Percentiles rank a stretch among this genome's conserved stretches.
These are phyloP conservation scores for Tinamus major DNA, from an alignment of 2,797 vertebrate species.

Conservation along the genomic window DNA sequence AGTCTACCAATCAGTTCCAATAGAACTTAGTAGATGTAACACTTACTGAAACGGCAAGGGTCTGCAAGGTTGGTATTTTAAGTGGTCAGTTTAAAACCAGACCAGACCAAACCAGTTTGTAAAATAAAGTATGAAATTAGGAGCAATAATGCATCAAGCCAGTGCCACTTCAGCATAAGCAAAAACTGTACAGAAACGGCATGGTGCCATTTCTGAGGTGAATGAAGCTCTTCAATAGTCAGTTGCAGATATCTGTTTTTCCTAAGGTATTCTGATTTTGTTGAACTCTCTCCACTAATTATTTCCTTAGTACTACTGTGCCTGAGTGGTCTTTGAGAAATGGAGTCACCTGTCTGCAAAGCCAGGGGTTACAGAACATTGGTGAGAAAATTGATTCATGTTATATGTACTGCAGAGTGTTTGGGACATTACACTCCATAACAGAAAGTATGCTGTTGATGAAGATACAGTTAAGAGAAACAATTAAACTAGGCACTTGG, in stretches of 20 bases:
- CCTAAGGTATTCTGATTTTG: background rate
- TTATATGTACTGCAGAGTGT: background rate
- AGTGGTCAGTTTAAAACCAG: background rate
- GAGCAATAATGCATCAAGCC: background rate
- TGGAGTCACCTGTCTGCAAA: background rate
- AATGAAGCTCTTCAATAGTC: background rate
- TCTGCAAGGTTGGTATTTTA: background rate
- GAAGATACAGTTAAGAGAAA: background rate
- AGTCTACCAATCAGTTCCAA: background rate
- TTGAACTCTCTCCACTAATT: background rate
- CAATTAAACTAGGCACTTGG: background rate
- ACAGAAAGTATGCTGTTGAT: background rate
- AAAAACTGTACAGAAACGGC: background rate
- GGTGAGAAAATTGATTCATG: background rate
- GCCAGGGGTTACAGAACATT: background rate
- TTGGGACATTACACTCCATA: rapidly evolving
- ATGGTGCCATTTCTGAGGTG: background rate
- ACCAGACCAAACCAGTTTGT: background rate
- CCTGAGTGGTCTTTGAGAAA: background rate
- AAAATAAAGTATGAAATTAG: background rate
- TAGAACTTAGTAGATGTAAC: background rate
- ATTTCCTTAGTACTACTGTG: background rate
- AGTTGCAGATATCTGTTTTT: background rate
- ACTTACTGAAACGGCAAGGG: background rate
- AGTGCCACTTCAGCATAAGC: background rate